Evolutionary conservation across 2,888 invertebrate species (phyloP), one percentile per base, ranked within the genome.

Genomic region (Osmoderma eremita): DNA sequence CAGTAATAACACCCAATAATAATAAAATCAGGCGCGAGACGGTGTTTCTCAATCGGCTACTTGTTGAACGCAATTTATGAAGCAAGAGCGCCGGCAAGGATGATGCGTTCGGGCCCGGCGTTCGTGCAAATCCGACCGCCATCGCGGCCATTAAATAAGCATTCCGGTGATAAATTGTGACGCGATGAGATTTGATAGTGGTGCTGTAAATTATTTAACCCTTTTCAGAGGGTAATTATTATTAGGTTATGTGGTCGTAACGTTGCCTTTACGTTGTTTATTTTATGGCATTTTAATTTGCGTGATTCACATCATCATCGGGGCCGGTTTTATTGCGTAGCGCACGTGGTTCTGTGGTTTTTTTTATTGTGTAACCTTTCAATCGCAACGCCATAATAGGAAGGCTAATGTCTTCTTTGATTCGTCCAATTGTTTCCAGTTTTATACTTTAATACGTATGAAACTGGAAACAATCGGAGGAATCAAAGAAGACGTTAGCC

Each of bases 51-150:
- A 82, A 82, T 82, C 80, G 81, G 80, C 82, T 81, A 83, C 83
- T 83, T 83, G 83, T 83, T 83, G 83, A 83, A 81, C 77, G 78
- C 79, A 82, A 83, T 83, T 83, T 83, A 83, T 83, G 83, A 80
- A 80, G 78, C 73, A 77, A 77, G n/a, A n/a, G 68, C 45, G 36
- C 63, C 50, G 54, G 63, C 63, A 67, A 54, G 76, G 78, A 78
- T 79, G 78, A 8, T 75, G n/a, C n/a, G 74, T 75, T 77, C 78
- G 77, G 75, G 73, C 71, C 64, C 69, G 66, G 54, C n/a, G 74
- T 75, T 79, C 80, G 80, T 79, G 77, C 75, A 75, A 75, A 78
- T 77, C 78, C 80, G 80, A 69, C 72, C 74, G 71, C 73, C 75
- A 77, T 78, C 80, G 81, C 76, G 78, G 79, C 81, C 77, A 82